phyloP scores from a whole-genome alignment of 23 tunicate species.

The Oikopleura dioica region DNA sequence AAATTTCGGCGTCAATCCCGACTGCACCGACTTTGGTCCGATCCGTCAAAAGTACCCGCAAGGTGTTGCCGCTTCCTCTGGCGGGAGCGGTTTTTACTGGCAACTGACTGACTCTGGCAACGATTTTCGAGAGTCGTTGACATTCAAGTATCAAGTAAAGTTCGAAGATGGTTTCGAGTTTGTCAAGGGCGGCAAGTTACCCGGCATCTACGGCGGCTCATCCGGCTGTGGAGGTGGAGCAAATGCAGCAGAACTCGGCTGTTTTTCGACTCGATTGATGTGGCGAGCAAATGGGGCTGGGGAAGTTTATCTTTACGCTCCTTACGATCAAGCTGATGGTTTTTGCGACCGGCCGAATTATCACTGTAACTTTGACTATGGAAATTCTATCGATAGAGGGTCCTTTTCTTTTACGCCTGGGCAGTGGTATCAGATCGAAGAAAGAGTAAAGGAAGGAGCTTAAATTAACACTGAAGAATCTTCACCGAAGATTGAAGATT shows the following conservation, averaged over 20 bases:
- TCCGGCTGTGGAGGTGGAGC: conserved; percentile 11
- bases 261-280: conserved; percentile 3
- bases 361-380: conserved; percentile 7
- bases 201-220: conserved; percentile 3
- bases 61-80: not conserved
- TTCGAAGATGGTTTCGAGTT: not conserved
- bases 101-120: not conserved
- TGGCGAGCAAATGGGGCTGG: not conserved
- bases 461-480: too few species aligned
- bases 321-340: not conserved
- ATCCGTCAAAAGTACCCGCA: not conserved
- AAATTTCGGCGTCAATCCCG: not conserved
- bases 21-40: not conserved
- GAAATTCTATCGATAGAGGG: not conserved
- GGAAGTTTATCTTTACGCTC: conserved; percentile 1
- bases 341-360: conserved; percentile 10
- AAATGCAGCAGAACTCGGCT: not conserved
- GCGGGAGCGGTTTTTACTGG: conserved; percentile 1
- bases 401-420: not conserved
- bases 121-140: not conserved
- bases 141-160: not conserved
- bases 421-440: not conserved
- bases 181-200: conserved; percentile 14
- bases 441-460: too few species aligned
- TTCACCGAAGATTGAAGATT: too few species aligned